Evolutionary conservation across 1,140 invertebrate species (phyloP).

Genomic region (Orchestia grillus): DNA sequence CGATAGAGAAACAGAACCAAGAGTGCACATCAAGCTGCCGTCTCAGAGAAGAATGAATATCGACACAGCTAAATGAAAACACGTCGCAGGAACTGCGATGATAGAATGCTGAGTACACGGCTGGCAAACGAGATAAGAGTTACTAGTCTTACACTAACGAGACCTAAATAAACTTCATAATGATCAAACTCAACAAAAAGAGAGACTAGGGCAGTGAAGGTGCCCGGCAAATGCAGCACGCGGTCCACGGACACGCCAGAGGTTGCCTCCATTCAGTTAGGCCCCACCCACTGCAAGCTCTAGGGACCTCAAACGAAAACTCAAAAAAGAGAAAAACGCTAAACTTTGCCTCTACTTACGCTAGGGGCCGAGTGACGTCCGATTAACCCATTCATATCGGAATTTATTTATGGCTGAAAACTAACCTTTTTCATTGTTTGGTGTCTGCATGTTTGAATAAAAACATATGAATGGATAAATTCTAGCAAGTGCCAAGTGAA

Average conservation of each 20-base stretch:
- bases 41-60: neutral
- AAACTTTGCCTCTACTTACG: neutral
- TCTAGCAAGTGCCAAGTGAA: too few relatives aligned
- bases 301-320: neutral
- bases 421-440: too few relatives aligned
- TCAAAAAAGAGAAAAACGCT: neutral
- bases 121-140: neutral
- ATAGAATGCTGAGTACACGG: neutral
- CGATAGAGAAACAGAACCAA: neutral
- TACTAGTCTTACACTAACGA: neutral
- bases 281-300: neutral
- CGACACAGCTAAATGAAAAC: neutral
- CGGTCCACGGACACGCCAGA: neutral
- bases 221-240: neutral
- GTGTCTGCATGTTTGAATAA: too few relatives aligned
- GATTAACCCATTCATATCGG: too few relatives aligned
- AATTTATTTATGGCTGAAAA: too few relatives aligned
- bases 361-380: neutral
- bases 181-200: neutral
- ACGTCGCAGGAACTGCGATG: neutral
- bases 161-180: slow-evolving; percentile 24
- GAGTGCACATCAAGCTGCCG: neutral
- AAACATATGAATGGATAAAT: too few relatives aligned
- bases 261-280: neutral
- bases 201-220: neutral